Base-by-base conservation (phyloP, 2,113 vertebrate species). In the Taurulus bubalis region DNA sequence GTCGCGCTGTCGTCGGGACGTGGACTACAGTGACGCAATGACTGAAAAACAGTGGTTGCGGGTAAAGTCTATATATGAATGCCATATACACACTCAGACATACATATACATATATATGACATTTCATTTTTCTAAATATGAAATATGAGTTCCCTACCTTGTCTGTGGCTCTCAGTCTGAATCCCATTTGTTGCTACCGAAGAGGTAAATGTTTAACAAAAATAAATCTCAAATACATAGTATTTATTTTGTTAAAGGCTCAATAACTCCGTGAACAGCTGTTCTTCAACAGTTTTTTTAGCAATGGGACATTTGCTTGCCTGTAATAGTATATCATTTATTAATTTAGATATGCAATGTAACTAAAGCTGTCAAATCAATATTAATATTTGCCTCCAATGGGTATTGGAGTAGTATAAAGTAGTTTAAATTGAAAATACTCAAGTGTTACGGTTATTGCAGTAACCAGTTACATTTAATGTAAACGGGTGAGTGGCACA, bases 41-140 rank as follows among this genome's bases (percentile, higher is more conserved):
- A 99, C 98, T 0, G 98, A 99, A 76, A 99, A 99, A 75, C 98
- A 99, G 87, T 99, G 98, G 98, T 96, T 99, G 3, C 78, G 92
- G 90, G 92, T 93, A 91, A 88, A 69, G 12, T 45, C 5, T 18
- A 7, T 16, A 6, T 20, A 42, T 42, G n/a, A n/a, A n/a, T n/a
- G n/a, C n/a, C n/a, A n/a, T n/a, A n/a, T n/a, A n/a, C n/a, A n/a
- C n/a, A n/a, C n/a, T n/a, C n/a, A n/a, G n/a, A n/a, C n/a, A n/a
- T 32, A 32, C 30, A 45, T 6, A 1, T 18, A 22, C 15, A 6
- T 8, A 0, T n/a, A 0, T 16, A 22, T 75, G 49, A 56, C 15
- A 51, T 30, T 47, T 26, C 3, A 56, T 71, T 3, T 38, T 58
- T 58, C 11, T 36, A 62, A 30, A 49, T 36, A 2, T 32, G 30